Conservation (phyloP, 2,113 vertebrate genomes). For the Lonchura striata region DNA sequence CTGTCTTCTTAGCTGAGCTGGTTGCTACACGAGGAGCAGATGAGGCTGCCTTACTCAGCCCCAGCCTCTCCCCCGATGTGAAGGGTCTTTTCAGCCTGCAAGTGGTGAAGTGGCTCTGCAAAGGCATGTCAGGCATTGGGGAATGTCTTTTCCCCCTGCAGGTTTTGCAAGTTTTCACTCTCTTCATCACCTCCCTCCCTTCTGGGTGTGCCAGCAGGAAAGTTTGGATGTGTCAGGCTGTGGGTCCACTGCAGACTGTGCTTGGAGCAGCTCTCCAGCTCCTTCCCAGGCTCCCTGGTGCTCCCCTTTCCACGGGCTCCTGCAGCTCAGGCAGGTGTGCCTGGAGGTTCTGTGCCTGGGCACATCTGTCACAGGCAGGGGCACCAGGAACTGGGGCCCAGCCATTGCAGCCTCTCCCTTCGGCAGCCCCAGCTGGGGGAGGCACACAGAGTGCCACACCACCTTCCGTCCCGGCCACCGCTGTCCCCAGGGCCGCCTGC, state of each 20-base stretch:
- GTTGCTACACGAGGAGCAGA: too few species aligned
- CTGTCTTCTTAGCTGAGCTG: accelerated
- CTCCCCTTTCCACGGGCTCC: neutral
- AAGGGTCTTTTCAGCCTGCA: neutral
- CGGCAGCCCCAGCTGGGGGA: neutral
- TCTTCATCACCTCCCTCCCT: too few species aligned
- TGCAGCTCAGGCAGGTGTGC: neutral
- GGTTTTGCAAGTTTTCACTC: neutral
- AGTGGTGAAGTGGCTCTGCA: neutral
- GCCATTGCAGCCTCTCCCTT: neutral
- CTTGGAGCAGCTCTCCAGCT: neutral
- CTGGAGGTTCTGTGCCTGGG: neutral
- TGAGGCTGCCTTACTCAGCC: neutral
- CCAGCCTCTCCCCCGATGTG: neutral
- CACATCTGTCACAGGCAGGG: accelerated
- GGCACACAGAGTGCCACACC: neutral
- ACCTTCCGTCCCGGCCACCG: accelerated
- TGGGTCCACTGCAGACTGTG: accelerated
- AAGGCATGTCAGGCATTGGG: neutral
- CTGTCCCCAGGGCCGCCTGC: neutral
- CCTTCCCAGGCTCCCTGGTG: neutral
- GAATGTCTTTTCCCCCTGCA: neutral
- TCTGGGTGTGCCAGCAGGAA: neutral
- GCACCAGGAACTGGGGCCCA: accelerated
- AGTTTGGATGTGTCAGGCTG: neutral